A percentile compares a stretch with the other conserved stretches of the same genome.
Evolutionary conservation across 2,797 vertebrate species (phyloP).

Genomic region (Eremophila alpestris): DNA sequence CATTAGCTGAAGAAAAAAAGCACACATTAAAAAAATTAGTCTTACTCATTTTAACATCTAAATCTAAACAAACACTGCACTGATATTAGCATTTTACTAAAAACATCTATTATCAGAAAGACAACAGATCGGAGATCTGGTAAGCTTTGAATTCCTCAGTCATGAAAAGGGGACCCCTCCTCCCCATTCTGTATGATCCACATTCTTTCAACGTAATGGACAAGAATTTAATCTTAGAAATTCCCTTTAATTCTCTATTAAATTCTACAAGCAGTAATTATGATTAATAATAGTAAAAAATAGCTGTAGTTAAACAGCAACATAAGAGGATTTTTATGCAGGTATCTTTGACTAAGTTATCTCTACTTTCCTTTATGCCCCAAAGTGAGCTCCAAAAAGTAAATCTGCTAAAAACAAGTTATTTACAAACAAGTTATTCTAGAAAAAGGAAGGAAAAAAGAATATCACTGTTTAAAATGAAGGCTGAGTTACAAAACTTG

Average conservation of each 20-base stretch:
- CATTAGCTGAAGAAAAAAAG: constrained; percentile 84
- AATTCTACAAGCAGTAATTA: neutral
- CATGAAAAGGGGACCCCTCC: neutral
- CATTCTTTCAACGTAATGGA: neutral
- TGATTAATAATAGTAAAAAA: neutral
- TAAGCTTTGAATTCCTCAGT: neutral
- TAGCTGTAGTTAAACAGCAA: neutral
- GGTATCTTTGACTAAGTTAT: neutral
- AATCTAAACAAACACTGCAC: neutral
- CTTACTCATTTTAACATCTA: neutral
- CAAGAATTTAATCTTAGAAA: neutral
- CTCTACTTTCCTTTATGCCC: neutral
- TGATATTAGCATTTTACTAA: neutral
- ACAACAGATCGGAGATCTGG: neutral
- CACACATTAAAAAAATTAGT: neutral
- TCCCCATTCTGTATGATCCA: neutral
- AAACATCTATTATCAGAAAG: neutral
- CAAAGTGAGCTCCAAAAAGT: neutral
- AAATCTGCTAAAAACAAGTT: neutral
- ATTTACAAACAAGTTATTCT: neutral
- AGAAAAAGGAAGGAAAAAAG: neutral
- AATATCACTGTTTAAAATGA: neutral
- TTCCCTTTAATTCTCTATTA: neutral
- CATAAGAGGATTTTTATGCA: neutral
- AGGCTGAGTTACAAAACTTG: neutral